Base-by-base conservation (phyloP, 2,888 invertebrate species). In the Teinopalpus imperialis region DNA sequence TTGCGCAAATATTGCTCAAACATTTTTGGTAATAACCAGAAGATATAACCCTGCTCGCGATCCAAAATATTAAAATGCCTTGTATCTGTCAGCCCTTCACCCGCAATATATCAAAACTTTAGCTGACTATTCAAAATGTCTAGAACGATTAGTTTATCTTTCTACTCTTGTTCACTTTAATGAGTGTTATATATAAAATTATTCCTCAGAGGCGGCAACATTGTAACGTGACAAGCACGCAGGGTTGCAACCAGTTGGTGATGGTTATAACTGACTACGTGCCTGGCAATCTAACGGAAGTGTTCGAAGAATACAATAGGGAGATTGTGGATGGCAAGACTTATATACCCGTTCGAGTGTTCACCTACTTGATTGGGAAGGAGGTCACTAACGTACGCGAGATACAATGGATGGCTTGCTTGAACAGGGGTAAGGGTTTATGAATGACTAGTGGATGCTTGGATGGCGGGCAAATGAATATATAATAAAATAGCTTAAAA, bases 181-280 rank as follows among this genome's bases (percentile, higher is more conserved):
- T n/a, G n/a, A n/a, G n/a, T n/a, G n/a, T n/a, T n/a, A n/a, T n/a
- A n/a, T n/a, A n/a, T n/a, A n/a, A n/a, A n/a, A n/a, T n/a, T n/a
- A n/a, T n/a, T n/a, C 14, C 59, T 31, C 59, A 85, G 85, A 69
- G 69, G 59, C 62, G 86, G 39, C 52, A 45, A 8, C 50, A 67
- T 3, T 88, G 88, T 54, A 70, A 77, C 45, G 77, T 85, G 12
- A 76, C 70, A 32, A 78, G 74, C 46, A 69, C 63, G 2, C 89
- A 91, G 43, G 91, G 93, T 20, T 99, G 99, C 72, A 99, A 98
- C 82, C 97, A 98, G 78, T 93, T 97, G 16, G 97, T 99, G 51
- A 98, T 99, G 98, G 85, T 99, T 45, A 93, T 99, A 52, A 98
- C 99, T 0, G 99, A 99, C 78, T 98, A 98, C 31, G 95, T 98